Evolutionary conservation across 2,888 invertebrate species (phyloP).

Genomic region (Zeuzera pyrina): DNA sequence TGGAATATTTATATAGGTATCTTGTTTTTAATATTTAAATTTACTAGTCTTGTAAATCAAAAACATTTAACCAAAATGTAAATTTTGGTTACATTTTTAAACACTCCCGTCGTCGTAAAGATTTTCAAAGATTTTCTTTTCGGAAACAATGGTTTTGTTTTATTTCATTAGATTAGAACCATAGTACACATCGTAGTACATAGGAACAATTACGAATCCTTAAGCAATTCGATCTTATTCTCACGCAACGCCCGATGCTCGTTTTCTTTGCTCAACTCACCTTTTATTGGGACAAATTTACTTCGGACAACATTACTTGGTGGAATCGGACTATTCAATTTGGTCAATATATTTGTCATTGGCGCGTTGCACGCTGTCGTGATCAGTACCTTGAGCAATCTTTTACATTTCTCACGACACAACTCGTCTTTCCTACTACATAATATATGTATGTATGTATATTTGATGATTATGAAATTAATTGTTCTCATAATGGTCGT

Average conservation of each 20-base stretch:
- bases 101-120: too few relatives aligned
- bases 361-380: constrained; percentile 20
- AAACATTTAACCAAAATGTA: too few relatives aligned
- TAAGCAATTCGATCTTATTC: constrained; percentile 16
- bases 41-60: too few relatives aligned
- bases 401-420: constrained; percentile 36
- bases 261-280: constrained; percentile 33
- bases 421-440: constrained; percentile 16
- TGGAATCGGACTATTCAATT: constrained; percentile 29
- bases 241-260: constrained; percentile 15
- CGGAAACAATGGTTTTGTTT: too few relatives aligned
- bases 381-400: constrained; percentile 33
- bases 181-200: constrained; percentile 3
- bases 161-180: too few relatives aligned
- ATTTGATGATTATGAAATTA: constrained; percentile 28
- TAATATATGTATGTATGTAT: too few relatives aligned
- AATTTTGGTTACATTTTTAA: too few relatives aligned
- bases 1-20: too few relatives aligned
- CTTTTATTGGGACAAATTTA: constrained; percentile 17
- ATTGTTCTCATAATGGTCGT: constrained; percentile 23
- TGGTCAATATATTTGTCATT: constrained; percentile 22
- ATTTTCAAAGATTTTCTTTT: too few relatives aligned
- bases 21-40: too few relatives aligned
- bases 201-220: constrained; percentile 15
- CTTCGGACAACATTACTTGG: constrained; percentile 20